Base-by-base conservation (phyloP, 2,888 invertebrate genomes). In the Caenorhabditis japonica region DNA sequence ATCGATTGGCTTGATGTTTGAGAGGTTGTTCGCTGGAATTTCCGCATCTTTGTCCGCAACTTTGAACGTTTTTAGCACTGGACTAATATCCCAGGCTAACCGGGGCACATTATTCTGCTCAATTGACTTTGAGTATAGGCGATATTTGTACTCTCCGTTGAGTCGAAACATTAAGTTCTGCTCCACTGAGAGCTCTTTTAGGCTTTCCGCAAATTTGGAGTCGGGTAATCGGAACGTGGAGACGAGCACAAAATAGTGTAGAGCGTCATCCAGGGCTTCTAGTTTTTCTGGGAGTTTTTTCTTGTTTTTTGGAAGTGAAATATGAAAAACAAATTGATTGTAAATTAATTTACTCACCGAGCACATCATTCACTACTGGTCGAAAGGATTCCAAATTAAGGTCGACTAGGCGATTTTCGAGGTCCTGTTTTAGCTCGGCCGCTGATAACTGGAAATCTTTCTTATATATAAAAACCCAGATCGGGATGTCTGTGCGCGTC, bases 221-320 rank as follows among this genome's bases (percentile, higher is more conserved):
- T 68, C 61, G 3, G 55, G 43, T 12, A 73, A 34, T 17, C 46
- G 38, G 19, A 38, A 68, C 0, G 73, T 73, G 5, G 61, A 23
- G 13, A 68, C 73, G 0, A 73, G 56, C 1, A 53, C 68, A 36
- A 73, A 73, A 44, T 73, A 68, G 41, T 44, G 51, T 4, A 73
- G 47, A 25, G 73, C 68, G 23, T 52, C 52, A 17, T 73, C 73
- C 2, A 38, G 30, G 3, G 15, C 33, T 25, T 44, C 38, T 4
- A 73, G 19, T 17, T 51, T 60, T 15, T 68, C 73, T 61, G 39
- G 27, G n/a, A n/a, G n/a, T n/a, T n/a, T n/a, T n/a, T n/a, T n/a
- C n/a, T n/a, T n/a, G n/a, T n/a, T n/a, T n/a, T n/a, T n/a, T n/a
- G n/a, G 51, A 41, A 13, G 17, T 4, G 8, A 19, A 34, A 3